Base-by-base conservation (phyloP, 2,113 vertebrate genomes). In the Oncorhynchus tshawytscha region DNA sequence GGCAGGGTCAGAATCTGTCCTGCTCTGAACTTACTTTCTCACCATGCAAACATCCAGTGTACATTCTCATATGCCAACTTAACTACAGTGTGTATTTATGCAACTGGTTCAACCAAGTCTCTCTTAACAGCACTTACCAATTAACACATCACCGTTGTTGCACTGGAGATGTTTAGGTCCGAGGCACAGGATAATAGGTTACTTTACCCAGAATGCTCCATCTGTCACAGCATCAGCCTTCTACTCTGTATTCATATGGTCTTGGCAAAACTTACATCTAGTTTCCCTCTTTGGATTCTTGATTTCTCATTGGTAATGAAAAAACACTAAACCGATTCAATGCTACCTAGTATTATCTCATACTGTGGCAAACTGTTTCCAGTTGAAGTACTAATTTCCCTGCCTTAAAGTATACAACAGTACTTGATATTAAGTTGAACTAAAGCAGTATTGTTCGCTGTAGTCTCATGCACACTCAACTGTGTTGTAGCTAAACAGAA, bases 301-400 rank as follows among this genome's bases (percentile, higher is more conserved):
- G 18, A 22, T 62, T 62, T 62, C 20, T 62, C 59, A 62, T 24
- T 11, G 59, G 59, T 62, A 22, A 62, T 62, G 5, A 22, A 24
- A 62, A 13, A 62, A 62, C 59, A 62, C 59, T 62, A 62, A 62
- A 62, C 59, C 22, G 75, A 62, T 73, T 49, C 18, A 84, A 78
- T 80, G 76, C 87, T 87, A 89, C 78, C 80, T 83, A 90, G 91
- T 91, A 89, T 92, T 90, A 85, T 68, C 67, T 73, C 68, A 73
- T 66, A 60, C 68, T 72, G 81, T 74, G 73, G 80, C 83, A 85
- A 74, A 45, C 12, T 62, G 59, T 62, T 54, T 59, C 25, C 64
- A 4, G 39, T 66, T 16, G 15, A 16, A n/a, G 24, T 45, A 39
- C 78, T 79, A 77, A 66, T 85, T 77, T 78, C 27, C 45, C 31